Evolutionary conservation across 2,888 invertebrate species (phyloP).

Genomic region (Druceiella hillmani): DNA sequence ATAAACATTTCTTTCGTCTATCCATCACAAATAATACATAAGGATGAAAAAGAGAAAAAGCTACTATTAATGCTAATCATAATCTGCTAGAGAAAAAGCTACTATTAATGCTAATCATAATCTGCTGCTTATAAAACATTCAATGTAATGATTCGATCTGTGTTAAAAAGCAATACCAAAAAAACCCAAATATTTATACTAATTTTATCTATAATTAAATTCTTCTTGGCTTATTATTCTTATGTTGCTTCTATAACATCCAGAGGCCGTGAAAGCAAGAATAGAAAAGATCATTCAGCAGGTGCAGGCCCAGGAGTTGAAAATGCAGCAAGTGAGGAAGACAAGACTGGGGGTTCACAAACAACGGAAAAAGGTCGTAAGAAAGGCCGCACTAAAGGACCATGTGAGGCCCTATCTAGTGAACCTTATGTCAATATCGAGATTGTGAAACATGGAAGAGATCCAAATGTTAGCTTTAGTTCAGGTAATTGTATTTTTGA

Average conservation of each 20-base stretch:
- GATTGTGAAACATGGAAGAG: conserved; percentile 64
- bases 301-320: conserved; percentile 27
- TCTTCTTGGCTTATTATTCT: too few relatives aligned
- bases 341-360: conserved; percentile 27
- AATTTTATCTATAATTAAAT: neutral
- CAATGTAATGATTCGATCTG: too few relatives aligned
- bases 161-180: too few relatives aligned
- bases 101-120: too few relatives aligned
- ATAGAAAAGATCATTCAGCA: conserved; percentile 10
- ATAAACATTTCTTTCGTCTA: too few relatives aligned
- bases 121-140: too few relatives aligned
- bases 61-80: too few relatives aligned
- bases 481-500: conserved; percentile 53
- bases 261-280: conserved; percentile 41
- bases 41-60: too few relatives aligned
- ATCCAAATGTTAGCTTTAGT: conserved; percentile 66
- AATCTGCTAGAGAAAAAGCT: too few relatives aligned
- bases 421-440: conserved; percentile 65
- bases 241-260: conserved; percentile 17
- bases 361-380: conserved; percentile 35
- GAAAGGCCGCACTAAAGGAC: conserved; percentile 51
- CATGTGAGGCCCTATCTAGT: conserved; percentile 62
- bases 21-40: too few relatives aligned
- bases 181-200: too few relatives aligned
- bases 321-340: conserved; percentile 24